Percentiles rank a stretch among this genome's conserved stretches.
Evolutionary conservation across 2,888 invertebrate species (phyloP).

Genomic region (Theretra japonica): DNA sequence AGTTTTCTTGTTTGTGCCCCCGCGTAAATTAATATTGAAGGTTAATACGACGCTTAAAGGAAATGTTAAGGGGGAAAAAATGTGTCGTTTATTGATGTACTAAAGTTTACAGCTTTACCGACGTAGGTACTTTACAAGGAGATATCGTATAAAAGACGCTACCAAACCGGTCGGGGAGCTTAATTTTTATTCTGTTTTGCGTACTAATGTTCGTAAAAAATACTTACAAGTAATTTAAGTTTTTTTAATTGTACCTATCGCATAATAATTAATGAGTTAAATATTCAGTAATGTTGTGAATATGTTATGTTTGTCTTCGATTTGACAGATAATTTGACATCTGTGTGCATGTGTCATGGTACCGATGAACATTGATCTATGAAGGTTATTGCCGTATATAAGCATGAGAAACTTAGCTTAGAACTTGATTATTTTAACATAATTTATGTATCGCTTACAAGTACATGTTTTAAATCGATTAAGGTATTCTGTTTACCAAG

Average conservation of each 20-base stretch:
- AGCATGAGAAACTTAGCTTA: no score
- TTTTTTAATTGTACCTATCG: slow-evolving; percentile 8
- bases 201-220: not conserved
- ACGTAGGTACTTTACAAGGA: not conserved
- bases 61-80: slow-evolving; percentile 3
- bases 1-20: slow-evolving; percentile 24
- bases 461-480: no score
- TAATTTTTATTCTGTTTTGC: not conserved
- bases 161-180: not conserved
- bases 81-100: slow-evolving; percentile 7
- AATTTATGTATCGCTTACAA: no score
- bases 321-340: no score
- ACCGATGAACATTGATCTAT: no score
- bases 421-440: no score
- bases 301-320: no score
- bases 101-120: slow-evolving; percentile 7
- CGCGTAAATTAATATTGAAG: slow-evolving; percentile 17
- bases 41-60: not conserved
- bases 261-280: slow-evolving; percentile 1
- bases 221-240: slow-evolving; percentile 18
- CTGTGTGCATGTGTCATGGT: no score
- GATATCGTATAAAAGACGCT: not conserved
- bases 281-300: not conserved
- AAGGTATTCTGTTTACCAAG: no score
- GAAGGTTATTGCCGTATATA: no score